phyloP scores from a whole-genome alignment of 2,888 invertebrate genomes.

The Kuschelorhynchus macadamiae region DNA sequence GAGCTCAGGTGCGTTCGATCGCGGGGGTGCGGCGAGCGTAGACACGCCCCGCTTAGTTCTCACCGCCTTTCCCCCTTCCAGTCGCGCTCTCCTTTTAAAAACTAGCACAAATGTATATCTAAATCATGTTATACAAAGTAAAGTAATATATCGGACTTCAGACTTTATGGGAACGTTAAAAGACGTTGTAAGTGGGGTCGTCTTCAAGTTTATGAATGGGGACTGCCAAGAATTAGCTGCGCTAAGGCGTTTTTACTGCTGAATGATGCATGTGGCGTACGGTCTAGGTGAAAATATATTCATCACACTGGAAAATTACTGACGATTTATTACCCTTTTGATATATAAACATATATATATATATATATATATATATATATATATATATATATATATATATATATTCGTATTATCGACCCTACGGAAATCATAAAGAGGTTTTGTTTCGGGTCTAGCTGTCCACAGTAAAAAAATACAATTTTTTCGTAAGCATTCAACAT shows the following conservation, averaged over 20 bases:
- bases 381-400: no score
- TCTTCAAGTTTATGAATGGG: conserved; percentile 37
- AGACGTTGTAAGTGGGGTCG: conserved; percentile 34
- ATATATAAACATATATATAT: background rate
- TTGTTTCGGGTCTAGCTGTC: no score
- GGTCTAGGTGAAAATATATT: conserved; percentile 12
- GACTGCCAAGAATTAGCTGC: conserved; percentile 23
- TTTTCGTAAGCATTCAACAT: no score
- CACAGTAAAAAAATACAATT: no score
- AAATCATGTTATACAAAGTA: conserved; percentile 48
- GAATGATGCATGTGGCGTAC: conserved; percentile 24
- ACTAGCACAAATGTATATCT: conserved; percentile 47
- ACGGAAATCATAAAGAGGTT: no score
- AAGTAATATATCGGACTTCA: conserved; percentile 40
- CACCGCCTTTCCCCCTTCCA: conserved; percentile 64
- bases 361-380: no score
- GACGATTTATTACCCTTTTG: background rate
- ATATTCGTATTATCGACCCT: no score
- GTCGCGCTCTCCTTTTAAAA: conserved; percentile 51
- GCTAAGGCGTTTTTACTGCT: conserved; percentile 27
- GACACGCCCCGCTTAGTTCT: conserved; percentile 64
- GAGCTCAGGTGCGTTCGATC: conserved; percentile 67
- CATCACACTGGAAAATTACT: background rate
- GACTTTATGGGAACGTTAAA: conserved; percentile 41
- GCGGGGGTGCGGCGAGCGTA: conserved; percentile 64